Base-by-base conservation (phyloP, 2,797 vertebrate species). In the Hapalemur alaotrensis region DNA sequence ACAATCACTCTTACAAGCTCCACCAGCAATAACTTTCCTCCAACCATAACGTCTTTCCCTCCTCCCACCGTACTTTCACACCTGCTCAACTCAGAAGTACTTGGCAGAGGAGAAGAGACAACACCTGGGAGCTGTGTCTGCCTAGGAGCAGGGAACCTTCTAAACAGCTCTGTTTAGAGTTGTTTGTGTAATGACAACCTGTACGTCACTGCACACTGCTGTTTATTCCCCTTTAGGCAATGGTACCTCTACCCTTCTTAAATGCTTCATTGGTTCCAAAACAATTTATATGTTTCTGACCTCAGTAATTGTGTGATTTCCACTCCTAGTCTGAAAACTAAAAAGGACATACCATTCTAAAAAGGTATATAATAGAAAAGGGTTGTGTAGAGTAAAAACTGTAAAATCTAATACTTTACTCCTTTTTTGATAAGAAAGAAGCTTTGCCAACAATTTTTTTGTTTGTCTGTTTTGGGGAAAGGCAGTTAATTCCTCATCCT, bases 281-380 rank as follows among this genome's bases (percentile, higher is more conserved):
- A 90, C 61, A 76, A 4, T 86, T 50, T 93, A 63, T 87, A 12
- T 52, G 32, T 52, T 81, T 93, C 80, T 82, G 95, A 92, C 75
- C 73, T 63, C 1, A n/a, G 18, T 69, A n/a, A 97, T 96, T 96
- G 90, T 95, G 80, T 35, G 17, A 88, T 95, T 97, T 97, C 93
- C 25, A 48, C 0, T 87, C 30, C 43, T 5, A 79, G 20, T 10
- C 78, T 96, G 15, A 93, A 95, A 97, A 22, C 28, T 81, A 63
- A 75, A 83, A 80, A 13, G 52, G 30, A 80, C 57, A 65, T 93
- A 4, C 89, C 93, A 87, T 94, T 97, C 23, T 70, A 89, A 91
- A 95, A 57, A 80, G 9, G 52, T 28, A 22, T 13, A 22, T 6
- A 4, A 92, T 92, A 35, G 80, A 95, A 97, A 52, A 86, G 41